A percentile compares a stretch with the other conserved stretches of the same genome.
Evolutionary conservation across 2,888 invertebrate genomes (phyloP).

Genomic region (Pteria penguin): DNA sequence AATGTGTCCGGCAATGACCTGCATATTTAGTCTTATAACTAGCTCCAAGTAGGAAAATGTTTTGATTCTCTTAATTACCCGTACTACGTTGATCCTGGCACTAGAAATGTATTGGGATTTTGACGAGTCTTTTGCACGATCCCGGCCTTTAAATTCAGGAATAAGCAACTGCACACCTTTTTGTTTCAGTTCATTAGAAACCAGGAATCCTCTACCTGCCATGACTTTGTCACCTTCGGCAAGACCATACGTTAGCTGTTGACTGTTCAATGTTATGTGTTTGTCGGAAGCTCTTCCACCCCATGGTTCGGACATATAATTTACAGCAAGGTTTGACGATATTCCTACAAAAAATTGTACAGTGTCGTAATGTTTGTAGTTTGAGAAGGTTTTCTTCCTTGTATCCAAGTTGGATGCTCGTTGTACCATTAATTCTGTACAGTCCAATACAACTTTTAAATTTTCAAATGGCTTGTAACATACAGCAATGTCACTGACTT

Average conservation of each 20-base stretch:
- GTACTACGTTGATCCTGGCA: slow-evolving; percentile 38
- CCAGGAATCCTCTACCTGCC: slow-evolving; percentile 5
- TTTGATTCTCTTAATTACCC: slow-evolving; percentile 33
- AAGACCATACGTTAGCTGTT: slow-evolving; percentile 23
- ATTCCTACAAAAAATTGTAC: slow-evolving; percentile 42
- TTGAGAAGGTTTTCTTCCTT: slow-evolving; percentile 38
- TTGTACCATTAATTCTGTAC: slow-evolving; percentile 44
- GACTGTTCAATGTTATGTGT: slow-evolving; percentile 35
- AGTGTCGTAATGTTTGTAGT: slow-evolving; percentile 20
- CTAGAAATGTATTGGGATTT: slow-evolving; percentile 1
- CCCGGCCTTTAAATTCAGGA: neutral
- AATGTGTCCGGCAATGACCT: slow-evolving; percentile 40
- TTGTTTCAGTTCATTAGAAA: slow-evolving; percentile 3
- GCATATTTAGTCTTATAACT: slow-evolving; percentile 31
- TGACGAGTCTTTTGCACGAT: neutral
- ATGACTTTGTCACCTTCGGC: slow-evolving; percentile 29
- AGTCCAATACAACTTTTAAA: slow-evolving; percentile 38
- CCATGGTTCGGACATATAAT: slow-evolving; percentile 40
- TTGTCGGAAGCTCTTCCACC: slow-evolving; percentile 47
- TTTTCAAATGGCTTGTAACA: slow-evolving; percentile 25
- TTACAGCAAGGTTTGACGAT: slow-evolving; percentile 44
- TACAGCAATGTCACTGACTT: slow-evolving; percentile 16
- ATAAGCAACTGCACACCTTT: slow-evolving; percentile 13
- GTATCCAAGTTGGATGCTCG: slow-evolving; percentile 35
- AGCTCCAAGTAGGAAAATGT: slow-evolving; percentile 17